phyloP scores from a whole-genome alignment of 2,888 invertebrate species.

The Phasia obesa region DNA sequence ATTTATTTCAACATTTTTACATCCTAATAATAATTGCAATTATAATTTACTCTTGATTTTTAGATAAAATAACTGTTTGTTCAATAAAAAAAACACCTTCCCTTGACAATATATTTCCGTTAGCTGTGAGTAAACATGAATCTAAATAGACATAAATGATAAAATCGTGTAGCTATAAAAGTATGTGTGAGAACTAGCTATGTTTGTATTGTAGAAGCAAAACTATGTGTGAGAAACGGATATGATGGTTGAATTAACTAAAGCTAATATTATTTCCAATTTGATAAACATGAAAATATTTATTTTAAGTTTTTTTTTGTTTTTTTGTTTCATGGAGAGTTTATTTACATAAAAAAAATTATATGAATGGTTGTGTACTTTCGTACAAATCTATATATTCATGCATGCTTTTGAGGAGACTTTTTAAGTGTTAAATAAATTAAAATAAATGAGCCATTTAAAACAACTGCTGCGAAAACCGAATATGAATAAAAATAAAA shows the following conservation, averaged over 20 bases:
- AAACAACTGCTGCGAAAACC: constrained; percentile 49
- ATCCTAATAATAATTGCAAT: too few species aligned
- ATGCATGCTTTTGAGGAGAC: background rate
- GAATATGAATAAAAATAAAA: constrained; percentile 16
- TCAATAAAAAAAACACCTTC: too few species aligned
- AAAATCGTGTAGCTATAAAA: background rate
- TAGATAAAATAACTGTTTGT: too few species aligned
- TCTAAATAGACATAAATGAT: background rate
- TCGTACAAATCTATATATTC: background rate
- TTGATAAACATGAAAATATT: constrained; percentile 59
- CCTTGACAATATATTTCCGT: too few species aligned
- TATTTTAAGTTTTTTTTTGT: constrained; percentile 5
- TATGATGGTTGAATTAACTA: constrained; percentile 44
- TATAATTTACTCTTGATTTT: too few species aligned
- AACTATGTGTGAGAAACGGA: background rate
- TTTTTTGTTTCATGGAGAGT: constrained; percentile 16
- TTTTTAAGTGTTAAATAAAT: too few species aligned
- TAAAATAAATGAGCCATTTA: constrained; percentile 45
- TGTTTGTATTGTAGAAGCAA: background rate
- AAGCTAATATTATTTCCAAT: constrained; percentile 58
- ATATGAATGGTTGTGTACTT: background rate
- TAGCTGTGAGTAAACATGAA: too few species aligned
- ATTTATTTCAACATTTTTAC: too few species aligned
- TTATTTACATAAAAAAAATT: constrained; percentile 1
- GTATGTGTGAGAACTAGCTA: background rate